phyloP scores from a whole-genome alignment of 1,140 invertebrate species.

The Nasonia vitripennis region DNA sequence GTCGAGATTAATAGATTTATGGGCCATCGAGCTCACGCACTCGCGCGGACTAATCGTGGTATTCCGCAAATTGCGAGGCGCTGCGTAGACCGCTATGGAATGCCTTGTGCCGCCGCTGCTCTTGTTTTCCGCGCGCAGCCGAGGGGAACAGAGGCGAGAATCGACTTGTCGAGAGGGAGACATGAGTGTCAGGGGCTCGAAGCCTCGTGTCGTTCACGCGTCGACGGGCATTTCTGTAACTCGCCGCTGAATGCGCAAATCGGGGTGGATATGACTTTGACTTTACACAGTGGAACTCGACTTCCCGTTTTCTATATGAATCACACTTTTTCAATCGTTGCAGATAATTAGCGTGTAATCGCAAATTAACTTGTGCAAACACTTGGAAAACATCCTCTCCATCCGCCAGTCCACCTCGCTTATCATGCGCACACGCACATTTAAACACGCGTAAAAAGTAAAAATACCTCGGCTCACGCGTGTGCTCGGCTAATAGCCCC shows the following conservation, averaged over 20 bases:
- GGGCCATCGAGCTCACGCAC: slow-evolving; percentile 28
- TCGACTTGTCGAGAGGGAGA: not conserved
- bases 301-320: too few species aligned
- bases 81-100: not conserved
- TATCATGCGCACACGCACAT: not conserved
- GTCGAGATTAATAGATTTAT: slow-evolving; percentile 54
- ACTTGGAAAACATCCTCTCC: too few species aligned
- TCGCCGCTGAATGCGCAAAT: too few species aligned
- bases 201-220: too few species aligned
- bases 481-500: slow-evolving; percentile 25
- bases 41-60: slow-evolving; percentile 48
- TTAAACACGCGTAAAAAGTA: not conserved
- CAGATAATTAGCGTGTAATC: too few species aligned
- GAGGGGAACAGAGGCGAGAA: not conserved
- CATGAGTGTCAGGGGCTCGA: too few species aligned
- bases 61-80: slow-evolving; percentile 55
- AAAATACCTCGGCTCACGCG: not conserved
- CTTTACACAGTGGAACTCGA: too few species aligned
- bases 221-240: too few species aligned
- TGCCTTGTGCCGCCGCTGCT: slow-evolving; percentile 4
- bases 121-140: not conserved
- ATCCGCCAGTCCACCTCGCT: not conserved
- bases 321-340: too few species aligned
- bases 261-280: too few species aligned
- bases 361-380: too few species aligned